Evolutionary conservation across 2,113 vertebrate species (phyloP), one percentile per base, ranked within the genome.

Genomic region (Piprites chloris): DNA sequence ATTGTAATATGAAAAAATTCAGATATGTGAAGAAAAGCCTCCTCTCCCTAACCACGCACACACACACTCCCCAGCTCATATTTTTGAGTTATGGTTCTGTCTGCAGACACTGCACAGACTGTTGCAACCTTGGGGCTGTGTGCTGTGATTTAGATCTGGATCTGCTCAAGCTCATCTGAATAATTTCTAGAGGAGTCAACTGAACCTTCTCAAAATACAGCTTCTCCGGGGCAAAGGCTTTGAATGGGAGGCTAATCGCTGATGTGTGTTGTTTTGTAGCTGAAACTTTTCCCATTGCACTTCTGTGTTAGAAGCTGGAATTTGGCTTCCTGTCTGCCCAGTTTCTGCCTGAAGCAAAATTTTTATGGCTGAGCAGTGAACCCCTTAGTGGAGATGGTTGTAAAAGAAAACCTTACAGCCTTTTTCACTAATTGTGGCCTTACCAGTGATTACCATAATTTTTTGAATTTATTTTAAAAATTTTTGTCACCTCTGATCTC

Each of bases 301-400:
- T 97, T 96, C 89, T 95, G 94, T 92, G 91, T 97, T 97, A 91
- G 90, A 94, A 97, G 68, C 94, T 96, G 94, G 93, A 94, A 87
- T 87, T 58, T 82, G 97, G 95, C 89, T 92, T 97, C 98, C 97
- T 98, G 94, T 95, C 94, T 97, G 97, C 91, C 95, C 95, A 89
- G 88, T 97, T 85, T 49, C 95, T 98, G 96, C 97, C 92, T 87
- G 93, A 93, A 93, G 96, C 95, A 94, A 95, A 82, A 44, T 96
- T 97, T 98, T 98, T 98, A 97, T 90, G 95, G 82, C 95, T 95
- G 87, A 96, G 37, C 90, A 94, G 74, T 95, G 93, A 97, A 96
- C 90, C 85, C 78, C 80, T 90, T 92, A 87, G 85, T 95, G 91
- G 95, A 90, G 91, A 94, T 6, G 87, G 78, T 85, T 96, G 95